Base-by-base conservation (phyloP, 2,113 vertebrate species). In the Stictonetta naevosa region DNA sequence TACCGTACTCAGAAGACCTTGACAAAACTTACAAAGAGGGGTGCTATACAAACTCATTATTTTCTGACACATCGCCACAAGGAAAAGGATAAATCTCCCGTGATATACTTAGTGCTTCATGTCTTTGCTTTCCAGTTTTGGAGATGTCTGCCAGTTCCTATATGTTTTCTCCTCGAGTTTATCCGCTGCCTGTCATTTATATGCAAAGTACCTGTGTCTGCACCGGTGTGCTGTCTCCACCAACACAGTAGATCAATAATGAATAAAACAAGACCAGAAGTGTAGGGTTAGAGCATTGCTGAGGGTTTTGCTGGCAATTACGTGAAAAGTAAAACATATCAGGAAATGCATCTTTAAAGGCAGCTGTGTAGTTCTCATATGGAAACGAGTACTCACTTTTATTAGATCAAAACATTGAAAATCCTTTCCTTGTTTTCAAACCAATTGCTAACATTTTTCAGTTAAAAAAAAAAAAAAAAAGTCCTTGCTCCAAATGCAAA, bases 321-420 rank as follows among this genome's bases (percentile, higher is more conserved):
- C 14, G 23, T 76, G 26, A 53, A 91, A 52, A 83, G 59, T 74
- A 80, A 68, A 52, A 40, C 0, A 0, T 80, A 46, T 7, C 76
- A 44, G 28, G 46, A 94, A 87, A 76, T 69, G 12, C 44, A 55
- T 40, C 71, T 79, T 76, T 88, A 86, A 84, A 81, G 55, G 58
- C 33, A 0, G 0, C 40, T 62, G 19, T 46, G n/a, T 58, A 38
- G 10, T 58, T 87, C 59, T 83, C 21, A 23, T 1, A 0, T n/a
- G 42, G 88, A 92, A 95, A 84, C 15, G 63, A 56, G 20, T 0
- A 0, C 40, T 96, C 38, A 38, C 50, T 29, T 81, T 11, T 48
- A 38, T 71, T 74, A 52, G 46, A 81, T 86, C 56, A 88, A 86
- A 93, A 88, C 52, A 62, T 29, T 80, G 59, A 86, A 94, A 90